Percentiles rank a stretch among this genome's conserved stretches.
Evolutionary conservation across 2,888 invertebrate genomes (phyloP).

Genomic region (Cinara cedri): DNA sequence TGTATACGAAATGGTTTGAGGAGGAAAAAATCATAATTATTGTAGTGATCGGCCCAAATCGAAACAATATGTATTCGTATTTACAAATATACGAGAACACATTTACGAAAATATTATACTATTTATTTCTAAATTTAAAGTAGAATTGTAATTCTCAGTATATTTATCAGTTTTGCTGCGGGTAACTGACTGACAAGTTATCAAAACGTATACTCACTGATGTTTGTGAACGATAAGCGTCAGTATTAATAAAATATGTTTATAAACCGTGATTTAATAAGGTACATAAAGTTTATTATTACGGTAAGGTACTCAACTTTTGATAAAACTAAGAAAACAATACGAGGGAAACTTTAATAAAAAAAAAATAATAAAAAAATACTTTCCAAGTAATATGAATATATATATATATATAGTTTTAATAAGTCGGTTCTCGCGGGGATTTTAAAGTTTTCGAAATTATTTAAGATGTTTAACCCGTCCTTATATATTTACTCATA

Average conservation of each 20-base stretch:
- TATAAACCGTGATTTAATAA: conserved; percentile 8
- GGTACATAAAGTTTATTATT: conserved; percentile 26
- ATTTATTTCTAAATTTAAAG: too few relatives aligned
- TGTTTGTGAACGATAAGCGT: neutral
- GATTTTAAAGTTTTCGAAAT: conserved; percentile 38
- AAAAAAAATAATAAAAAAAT: too few relatives aligned
- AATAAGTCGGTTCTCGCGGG: neutral
- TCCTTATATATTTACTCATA: conserved; percentile 18
- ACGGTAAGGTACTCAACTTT: neutral
- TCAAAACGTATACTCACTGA: neutral
- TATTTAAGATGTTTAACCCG: conserved; percentile 37
- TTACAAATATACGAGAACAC: too few relatives aligned
- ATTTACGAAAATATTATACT: too few relatives aligned
- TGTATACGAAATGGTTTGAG: too few relatives aligned
- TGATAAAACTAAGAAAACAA: conserved; percentile 21
- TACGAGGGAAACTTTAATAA: conserved; percentile 20
- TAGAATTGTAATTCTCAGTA: too few relatives aligned
- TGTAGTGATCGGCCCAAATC: too few relatives aligned
- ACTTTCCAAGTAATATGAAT: conserved; percentile 23
- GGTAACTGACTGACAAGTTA: too few relatives aligned
- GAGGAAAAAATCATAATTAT: too few relatives aligned
- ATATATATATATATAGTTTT: neutral
- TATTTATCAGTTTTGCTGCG: too few relatives aligned
- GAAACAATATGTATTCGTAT: too few relatives aligned
- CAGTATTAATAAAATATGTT: neutral